Conservation (phyloP, 2,113 vertebrate genomes). For the Festucalex cinctus region DNA sequence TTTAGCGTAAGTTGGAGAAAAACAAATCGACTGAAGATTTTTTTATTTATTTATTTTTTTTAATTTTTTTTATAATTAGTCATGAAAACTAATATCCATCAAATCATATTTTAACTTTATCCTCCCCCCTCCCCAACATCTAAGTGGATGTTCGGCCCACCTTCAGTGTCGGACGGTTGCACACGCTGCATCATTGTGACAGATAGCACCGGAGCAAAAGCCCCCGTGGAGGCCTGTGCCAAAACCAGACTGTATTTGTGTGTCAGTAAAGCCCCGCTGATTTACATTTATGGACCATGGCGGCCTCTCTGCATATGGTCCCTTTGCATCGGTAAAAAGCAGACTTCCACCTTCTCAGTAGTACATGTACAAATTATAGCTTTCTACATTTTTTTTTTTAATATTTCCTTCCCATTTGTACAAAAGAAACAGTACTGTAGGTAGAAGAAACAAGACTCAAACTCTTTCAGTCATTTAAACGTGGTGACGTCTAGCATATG, state of each 20-base stretch:
- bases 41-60: too few species aligned
- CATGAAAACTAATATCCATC: slow-evolving; percentile 23
- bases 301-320: slow-evolving; percentile 52
- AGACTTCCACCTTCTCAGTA: slow-evolving; percentile 33
- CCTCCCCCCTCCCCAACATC: too few species aligned
- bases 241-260: slow-evolving; percentile 22
- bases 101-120: neutral
- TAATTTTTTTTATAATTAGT: too few species aligned
- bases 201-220: slow-evolving; percentile 22
- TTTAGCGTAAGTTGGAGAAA: too few species aligned
- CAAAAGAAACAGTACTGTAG: too few species aligned
- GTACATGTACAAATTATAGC: slow-evolving; percentile 35
- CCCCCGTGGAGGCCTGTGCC: slow-evolving; percentile 52
- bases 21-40: too few species aligned
- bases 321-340: slow-evolving; percentile 61
- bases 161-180: slow-evolving; percentile 11
- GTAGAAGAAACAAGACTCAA: neutral
- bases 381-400: too few species aligned
- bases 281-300: slow-evolving; percentile 68
- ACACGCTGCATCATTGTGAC: slow-evolving; percentile 47
- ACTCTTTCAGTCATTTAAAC: too few species aligned
- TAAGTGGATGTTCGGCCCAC: neutral
- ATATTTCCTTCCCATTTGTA: too few species aligned
- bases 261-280: slow-evolving; percentile 57
- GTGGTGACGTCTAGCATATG: too few species aligned